Evolutionary conservation across 2,113 vertebrate species (phyloP).

Genomic region (Lycaon pictus): DNA sequence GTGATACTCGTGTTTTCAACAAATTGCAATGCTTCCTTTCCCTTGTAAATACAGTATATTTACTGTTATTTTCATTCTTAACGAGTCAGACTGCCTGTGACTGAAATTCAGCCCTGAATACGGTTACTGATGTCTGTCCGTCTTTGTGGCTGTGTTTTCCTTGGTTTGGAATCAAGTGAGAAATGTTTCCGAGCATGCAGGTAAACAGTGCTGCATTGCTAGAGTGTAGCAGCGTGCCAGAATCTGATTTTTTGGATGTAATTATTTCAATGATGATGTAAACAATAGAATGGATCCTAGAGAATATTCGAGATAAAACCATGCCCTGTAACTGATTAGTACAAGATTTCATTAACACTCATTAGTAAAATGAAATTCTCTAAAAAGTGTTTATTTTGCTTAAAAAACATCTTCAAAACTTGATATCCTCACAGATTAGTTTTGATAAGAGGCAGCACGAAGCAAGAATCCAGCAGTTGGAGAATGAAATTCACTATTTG

Average conservation of each 20-base stretch:
- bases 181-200: not conserved
- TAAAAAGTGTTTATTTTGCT: constrained; percentile 50
- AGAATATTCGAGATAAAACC: constrained; percentile 22
- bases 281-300: constrained; percentile 23
- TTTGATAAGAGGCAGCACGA: constrained; percentile 86
- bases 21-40: constrained; percentile 3
- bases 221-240: not conserved
- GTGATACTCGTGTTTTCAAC: not conserved
- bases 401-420: constrained; percentile 52
- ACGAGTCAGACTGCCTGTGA: not conserved
- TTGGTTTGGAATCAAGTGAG: constrained; percentile 18
- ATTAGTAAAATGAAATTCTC: constrained; percentile 31
- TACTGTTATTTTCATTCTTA: constrained; percentile 50
- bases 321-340: not conserved
- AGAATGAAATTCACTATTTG: constrained; percentile 88
- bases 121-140: constrained; percentile 11
- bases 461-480: constrained; percentile 85
- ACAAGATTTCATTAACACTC: not conserved
- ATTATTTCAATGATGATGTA: constrained; percentile 18
- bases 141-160: constrained; percentile 23
- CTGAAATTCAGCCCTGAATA: not conserved
- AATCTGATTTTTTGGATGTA: not conserved
- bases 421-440: constrained; percentile 83
- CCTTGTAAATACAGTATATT: not conserved
- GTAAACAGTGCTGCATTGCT: constrained; percentile 3